Percentiles rank a stretch among this genome's conserved stretches.
These are phyloP conservation scores for Yasuhikotakia modesta DNA, from an alignment of 2,797 vertebrate species.

Conservation along the genomic window DNA sequence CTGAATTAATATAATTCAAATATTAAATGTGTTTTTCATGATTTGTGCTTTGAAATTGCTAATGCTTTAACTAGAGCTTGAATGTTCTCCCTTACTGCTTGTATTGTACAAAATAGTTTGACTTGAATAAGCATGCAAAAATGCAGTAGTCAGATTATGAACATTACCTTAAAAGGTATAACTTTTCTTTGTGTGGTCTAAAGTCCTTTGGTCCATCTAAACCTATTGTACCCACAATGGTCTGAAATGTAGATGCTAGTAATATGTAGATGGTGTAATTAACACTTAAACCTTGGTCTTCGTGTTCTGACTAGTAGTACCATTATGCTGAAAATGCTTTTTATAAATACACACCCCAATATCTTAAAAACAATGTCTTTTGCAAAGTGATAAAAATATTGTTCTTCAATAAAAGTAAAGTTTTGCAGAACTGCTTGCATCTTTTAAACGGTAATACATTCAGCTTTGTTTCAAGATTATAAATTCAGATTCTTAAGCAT, in stretches of 20 bases:
- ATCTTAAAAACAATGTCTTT: constrained; percentile 30
- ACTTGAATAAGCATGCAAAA: not conserved
- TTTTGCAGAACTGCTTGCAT: constrained; percentile 16
- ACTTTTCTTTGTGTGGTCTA: no score
- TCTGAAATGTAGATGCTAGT: not conserved
- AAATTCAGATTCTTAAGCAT: not conserved
- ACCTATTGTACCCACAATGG: not conserved
- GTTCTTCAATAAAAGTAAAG: constrained; percentile 11
- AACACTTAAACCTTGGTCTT: constrained; percentile 57
- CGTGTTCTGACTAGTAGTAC: constrained; percentile 59
- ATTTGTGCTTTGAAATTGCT: not conserved
- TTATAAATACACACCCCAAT: constrained; percentile 66
- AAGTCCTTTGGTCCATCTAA: not conserved
- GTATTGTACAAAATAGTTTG: not conserved
- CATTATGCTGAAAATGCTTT: constrained; percentile 85
- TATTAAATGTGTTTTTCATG: no score
- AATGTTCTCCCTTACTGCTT: not conserved
- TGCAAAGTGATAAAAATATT: constrained; percentile 20
- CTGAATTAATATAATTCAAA: constrained; percentile 18
- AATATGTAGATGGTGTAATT: not conserved
- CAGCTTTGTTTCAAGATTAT: constrained; percentile 9
- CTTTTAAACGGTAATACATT: constrained; percentile 31
- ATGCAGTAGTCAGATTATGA: no score
- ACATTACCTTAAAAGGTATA: no score
- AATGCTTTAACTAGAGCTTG: not conserved